These are phyloP conservation scores for Drosophila lowei DNA, from an alignment of 1,140 invertebrate species.

Conservation along the genomic window DNA sequence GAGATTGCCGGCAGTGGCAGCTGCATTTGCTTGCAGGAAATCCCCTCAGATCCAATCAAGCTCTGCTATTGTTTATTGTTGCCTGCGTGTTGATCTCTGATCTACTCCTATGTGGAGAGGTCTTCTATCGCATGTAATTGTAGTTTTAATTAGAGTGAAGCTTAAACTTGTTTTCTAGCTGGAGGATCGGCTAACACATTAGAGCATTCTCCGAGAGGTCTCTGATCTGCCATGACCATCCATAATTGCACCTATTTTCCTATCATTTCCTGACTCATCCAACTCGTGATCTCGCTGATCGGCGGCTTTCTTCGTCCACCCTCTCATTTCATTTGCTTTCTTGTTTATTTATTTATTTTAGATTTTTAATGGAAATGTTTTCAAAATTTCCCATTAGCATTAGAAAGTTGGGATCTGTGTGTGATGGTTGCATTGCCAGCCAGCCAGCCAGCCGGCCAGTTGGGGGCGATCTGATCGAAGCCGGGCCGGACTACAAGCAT, in stretches of 20 bases:
- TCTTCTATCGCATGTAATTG: conserved; percentile 11
- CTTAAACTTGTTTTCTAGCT: neutral
- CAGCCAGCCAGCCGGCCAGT: neutral
- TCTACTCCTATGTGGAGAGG: neutral
- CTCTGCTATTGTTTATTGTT: conserved; percentile 39
- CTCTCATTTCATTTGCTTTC: neutral
- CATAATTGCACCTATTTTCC: conserved; percentile 37
- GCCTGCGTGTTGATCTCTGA: conserved; percentile 22
- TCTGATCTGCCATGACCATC: neutral
- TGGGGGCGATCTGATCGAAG: conserved; percentile 21
- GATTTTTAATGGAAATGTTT: conserved; percentile 67
- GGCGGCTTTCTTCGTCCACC: neutral
- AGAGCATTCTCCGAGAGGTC: conserved; percentile 6
- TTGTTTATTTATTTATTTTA: conserved; percentile 39
- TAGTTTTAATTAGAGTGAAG: conserved; percentile 24
- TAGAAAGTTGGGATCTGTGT: conserved; percentile 59
- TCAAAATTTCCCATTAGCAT: conserved; percentile 63
- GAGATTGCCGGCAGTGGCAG: conserved; percentile 6
- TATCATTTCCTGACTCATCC: conserved; percentile 51
- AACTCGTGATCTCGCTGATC: conserved; percentile 36
- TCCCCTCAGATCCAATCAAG: conserved; percentile 45
- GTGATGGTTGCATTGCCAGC: conserved; percentile 11
- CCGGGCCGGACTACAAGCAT: conserved; percentile 6
- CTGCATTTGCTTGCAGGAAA: conserved; percentile 35
- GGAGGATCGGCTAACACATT: neutral